Base-by-base conservation (phyloP, 2,113 vertebrate genomes). In the Recurvirostra avosetta region DNA sequence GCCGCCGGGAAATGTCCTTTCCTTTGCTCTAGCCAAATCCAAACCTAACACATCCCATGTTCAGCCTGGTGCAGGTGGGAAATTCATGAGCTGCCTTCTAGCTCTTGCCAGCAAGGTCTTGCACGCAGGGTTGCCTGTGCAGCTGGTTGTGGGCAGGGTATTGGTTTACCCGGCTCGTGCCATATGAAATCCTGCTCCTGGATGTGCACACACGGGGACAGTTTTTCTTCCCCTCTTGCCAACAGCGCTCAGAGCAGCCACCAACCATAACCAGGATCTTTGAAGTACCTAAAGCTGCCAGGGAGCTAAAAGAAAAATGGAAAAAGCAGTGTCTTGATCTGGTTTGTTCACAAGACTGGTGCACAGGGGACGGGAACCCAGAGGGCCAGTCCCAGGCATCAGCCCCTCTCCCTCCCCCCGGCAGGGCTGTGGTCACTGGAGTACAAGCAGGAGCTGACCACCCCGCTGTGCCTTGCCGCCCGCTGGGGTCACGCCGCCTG, bases 381-480 rank as follows among this genome's bases (percentile, higher is more conserved):
- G 20, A 1, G 1, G 9, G 38, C 32, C 77, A 40, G 32, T 1
- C 15, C 67, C 5, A 0, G 9, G 4, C 16, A 2, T 38, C 76
- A 78, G 8, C 5, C 9, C 55, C 1, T 1, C 38, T 73, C 50
- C 27, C 15, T n/a, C 3, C 3, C 50, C 63, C 80, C 14, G 1
- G 1, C 95, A 98, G 99, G 98, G 66, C 97, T 98, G 91, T 99
- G 98, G 98, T 98, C 97, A 1, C 97, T 98, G 96, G 98, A 98
- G 80, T 98, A 98, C 94, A 95, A 97, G 88, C 97, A 36, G 27
- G 98, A 99, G 93, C 94, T 98, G 88, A 98, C 97, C 86, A 98
- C 96, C 9, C 98, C 98, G 0, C 96, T 98, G 77, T 96, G 98
- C 97, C 98, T 99, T 8, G 94, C 98, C 0, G 98, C 98, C 7